These are phyloP conservation scores for Lepidurus apus DNA, from an alignment of 1,140 invertebrate species.

Conservation along the genomic window DNA sequence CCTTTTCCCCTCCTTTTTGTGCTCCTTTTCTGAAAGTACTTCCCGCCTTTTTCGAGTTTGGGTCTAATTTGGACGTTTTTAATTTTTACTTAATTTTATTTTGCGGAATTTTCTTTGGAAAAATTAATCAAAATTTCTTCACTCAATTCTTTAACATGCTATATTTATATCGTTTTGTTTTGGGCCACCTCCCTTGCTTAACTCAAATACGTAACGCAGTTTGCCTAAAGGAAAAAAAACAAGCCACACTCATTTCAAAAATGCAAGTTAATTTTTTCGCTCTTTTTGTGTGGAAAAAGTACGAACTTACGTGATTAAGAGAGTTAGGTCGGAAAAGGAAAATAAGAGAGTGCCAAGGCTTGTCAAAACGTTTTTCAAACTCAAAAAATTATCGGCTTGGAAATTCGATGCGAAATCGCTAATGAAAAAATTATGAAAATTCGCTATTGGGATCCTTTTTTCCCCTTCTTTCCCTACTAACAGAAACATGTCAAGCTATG, in stretches of 20 bases:
- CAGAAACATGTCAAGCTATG: too few relatives aligned
- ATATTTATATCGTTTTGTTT: background rate
- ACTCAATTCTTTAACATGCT: background rate
- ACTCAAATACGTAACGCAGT: slow-evolving; percentile 21
- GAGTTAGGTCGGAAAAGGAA: background rate
- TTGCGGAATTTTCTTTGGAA: too few relatives aligned
- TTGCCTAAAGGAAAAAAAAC: background rate
- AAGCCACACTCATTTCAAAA: slow-evolving; percentile 4
- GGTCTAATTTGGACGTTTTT: too few relatives aligned
- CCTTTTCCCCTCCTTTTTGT: background rate
- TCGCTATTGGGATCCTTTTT: too few relatives aligned
- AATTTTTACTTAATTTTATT: too few relatives aligned
- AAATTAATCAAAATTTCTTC: background rate
- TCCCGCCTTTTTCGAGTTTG: too few relatives aligned
- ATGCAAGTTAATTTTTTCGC: background rate
- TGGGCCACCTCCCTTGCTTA: background rate
- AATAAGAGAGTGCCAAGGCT: slow-evolving; percentile 13
- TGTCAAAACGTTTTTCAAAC: background rate
- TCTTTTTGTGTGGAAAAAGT: background rate
- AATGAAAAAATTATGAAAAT: background rate
- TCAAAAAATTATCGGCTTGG: too few relatives aligned
- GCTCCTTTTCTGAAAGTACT: background rate
- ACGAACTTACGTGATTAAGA: background rate
- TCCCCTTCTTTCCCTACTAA: too few relatives aligned
- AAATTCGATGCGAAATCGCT: background rate